These are phyloP conservation scores for Busseola fusca DNA, from an alignment of 2,888 invertebrate species.

Conservation along the genomic window DNA sequence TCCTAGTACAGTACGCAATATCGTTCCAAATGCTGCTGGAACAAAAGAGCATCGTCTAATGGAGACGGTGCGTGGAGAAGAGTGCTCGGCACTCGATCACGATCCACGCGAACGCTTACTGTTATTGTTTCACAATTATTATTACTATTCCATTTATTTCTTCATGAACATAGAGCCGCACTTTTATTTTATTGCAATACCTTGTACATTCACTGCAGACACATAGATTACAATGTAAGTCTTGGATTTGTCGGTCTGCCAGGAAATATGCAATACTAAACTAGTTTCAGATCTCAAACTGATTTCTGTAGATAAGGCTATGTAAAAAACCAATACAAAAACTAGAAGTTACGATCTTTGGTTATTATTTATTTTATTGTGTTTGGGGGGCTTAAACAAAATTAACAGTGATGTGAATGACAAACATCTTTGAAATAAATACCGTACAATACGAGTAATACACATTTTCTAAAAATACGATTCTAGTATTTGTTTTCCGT, in stretches of 20 bases:
- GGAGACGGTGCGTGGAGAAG: neutral
- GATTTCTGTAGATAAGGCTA: constrained; percentile 3
- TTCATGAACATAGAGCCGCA: constrained; percentile 11
- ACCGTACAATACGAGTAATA: too few species aligned
- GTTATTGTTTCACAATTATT: constrained; percentile 17
- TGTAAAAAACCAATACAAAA: neutral
- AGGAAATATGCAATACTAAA: constrained; percentile 40
- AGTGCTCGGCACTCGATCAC: too few species aligned
- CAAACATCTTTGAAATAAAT: neutral
- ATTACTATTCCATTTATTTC: constrained; percentile 13
- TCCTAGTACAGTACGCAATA: neutral
- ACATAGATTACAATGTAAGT: constrained; percentile 24
- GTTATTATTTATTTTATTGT: too few species aligned
- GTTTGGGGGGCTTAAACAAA: too few species aligned
- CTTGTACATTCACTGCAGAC: constrained; percentile 39
- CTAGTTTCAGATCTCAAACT: constrained; percentile 11
- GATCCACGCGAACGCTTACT: neutral
- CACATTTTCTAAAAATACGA: too few species aligned
- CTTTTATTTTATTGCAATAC: constrained; percentile 22
- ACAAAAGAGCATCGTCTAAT: neutral
- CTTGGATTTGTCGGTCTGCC: constrained; percentile 22
- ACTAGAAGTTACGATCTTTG: neutral
- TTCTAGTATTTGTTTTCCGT: too few species aligned
- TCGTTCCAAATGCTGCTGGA: neutral
- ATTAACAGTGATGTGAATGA: too few species aligned